Conservation (phyloP, 1,140 invertebrate species). For the Drosophila mayri region DNA sequence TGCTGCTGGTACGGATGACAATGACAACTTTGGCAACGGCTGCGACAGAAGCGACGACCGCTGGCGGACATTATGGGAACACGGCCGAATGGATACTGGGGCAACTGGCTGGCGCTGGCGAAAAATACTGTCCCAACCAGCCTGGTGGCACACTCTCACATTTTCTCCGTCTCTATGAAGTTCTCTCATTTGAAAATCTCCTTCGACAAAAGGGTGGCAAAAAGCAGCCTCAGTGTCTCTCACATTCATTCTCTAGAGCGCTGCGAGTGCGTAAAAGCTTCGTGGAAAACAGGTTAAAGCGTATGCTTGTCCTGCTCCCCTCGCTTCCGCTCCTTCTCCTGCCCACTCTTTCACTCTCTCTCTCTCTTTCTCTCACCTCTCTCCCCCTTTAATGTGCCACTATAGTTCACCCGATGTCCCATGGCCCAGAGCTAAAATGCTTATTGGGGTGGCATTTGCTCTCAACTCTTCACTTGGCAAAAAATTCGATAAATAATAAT, state of each 20-base stretch:
- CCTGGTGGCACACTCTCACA: conserved; percentile 8
- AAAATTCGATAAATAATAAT: neutral
- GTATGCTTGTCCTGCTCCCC: conserved; percentile 49
- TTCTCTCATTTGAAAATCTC: conserved; percentile 32
- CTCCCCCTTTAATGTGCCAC: conserved; percentile 10
- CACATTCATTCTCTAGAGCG: conserved; percentile 15
- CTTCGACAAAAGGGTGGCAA: conserved; percentile 73
- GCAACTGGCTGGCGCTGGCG: conserved; percentile 63
- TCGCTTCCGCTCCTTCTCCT: conserved; percentile 25
- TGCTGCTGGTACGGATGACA: conserved; percentile 69
- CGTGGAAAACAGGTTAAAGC: conserved; percentile 80
- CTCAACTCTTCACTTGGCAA: conserved; percentile 21
- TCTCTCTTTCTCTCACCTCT: conserved; percentile 9
- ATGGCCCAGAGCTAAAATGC: conserved; percentile 74
- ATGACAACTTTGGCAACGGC: conserved; percentile 80
- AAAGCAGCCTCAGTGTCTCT: conserved; percentile 15
- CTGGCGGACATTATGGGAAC: conserved; percentile 85
- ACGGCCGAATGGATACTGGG: conserved; percentile 85
- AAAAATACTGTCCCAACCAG: conserved; percentile 53
- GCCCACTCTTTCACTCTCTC: conserved; percentile 5
- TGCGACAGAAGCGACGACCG: conserved; percentile 77
- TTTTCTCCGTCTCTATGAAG: conserved; percentile 10
- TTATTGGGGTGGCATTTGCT: conserved; percentile 78
- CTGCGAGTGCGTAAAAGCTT: conserved; percentile 76
- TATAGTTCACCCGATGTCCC: conserved; percentile 56